Evolutionary conservation across 2,797 vertebrate genomes (phyloP), one percentile per base, ranked within the genome.

Genomic region (Poecilia gillii): DNA sequence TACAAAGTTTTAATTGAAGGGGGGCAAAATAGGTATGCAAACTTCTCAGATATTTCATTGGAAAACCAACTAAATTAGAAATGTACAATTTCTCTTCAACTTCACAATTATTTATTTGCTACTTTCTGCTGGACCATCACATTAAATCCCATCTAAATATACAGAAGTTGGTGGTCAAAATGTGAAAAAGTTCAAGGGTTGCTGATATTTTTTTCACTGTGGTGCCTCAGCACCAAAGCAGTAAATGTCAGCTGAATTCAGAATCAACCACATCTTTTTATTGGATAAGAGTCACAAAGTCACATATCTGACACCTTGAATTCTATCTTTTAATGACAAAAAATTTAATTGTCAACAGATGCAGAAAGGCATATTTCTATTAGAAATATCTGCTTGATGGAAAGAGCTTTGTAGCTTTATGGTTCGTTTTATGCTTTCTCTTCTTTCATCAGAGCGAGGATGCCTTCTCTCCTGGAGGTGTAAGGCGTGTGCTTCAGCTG

Each of bases 401-500:
- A 16, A 28, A 16, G 12, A 45, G 13, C 41, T 71, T 45, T 45
- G 68, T 6, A 28, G 41, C 13, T 71, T 36, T 2, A 25, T n/a
- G 43, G 8, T 68, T 55, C 1, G 25, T 41, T 45, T 94, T 64
- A 95, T 8, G 72, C 59, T 70, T 94, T 92, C 57, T 95, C 83
- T 6, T 93, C 79, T 84, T 91, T 96, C 87, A 98, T 93, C 79
- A 96, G 83, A 79, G 93, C 89, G 73, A 96, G 84, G 83, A 99
- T 95, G 49, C 92, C 91, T 13, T 97, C 95, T 90, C 96, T 96
- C 87, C 97, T 96, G 76, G 96, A 90, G 0, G 98, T 99, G 89
- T 97, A 98, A 0, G 98, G 93, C 0, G 97, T 95, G 72, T 98
- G 96, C 87, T 97, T 97, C 76, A 98, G 82, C 84, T 96, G 94